These are phyloP conservation scores for Sitophilus oryzae DNA, from an alignment of 1,140 invertebrate genomes.

Conservation along the genomic window DNA sequence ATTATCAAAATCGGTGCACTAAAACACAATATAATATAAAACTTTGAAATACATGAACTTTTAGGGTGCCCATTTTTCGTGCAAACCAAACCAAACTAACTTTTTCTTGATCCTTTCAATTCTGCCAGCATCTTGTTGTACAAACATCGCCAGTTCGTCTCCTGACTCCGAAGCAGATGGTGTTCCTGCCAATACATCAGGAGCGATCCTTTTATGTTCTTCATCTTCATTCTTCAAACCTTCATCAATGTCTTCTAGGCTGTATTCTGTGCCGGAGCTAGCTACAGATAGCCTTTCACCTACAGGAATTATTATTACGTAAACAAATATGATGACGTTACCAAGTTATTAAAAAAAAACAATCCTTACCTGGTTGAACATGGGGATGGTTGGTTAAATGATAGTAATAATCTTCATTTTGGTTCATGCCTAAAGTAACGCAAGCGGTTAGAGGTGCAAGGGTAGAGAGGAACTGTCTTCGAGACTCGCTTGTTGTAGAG, in stretches of 20 bases:
- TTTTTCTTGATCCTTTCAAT: slow-evolving; percentile 75
- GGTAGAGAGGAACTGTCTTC: slow-evolving; percentile 69
- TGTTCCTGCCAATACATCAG: slow-evolving; percentile 72
- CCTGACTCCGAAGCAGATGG: slow-evolving; percentile 46
- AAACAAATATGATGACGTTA: too few relatives aligned
- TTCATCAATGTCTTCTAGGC: slow-evolving; percentile 61
- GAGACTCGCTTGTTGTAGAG: slow-evolving; percentile 45
- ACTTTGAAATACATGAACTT: too few relatives aligned
- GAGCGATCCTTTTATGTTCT: slow-evolving; percentile 50
- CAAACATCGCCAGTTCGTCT: slow-evolving; percentile 77
- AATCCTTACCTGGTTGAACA: slow-evolving; percentile 17
- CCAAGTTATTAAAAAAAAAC: too few relatives aligned
- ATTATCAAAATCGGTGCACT: too few relatives aligned
- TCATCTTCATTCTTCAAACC: slow-evolving; percentile 47
- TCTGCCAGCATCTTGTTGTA: slow-evolving; percentile 71
- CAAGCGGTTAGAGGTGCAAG: slow-evolving; percentile 68
- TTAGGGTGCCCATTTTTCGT: slow-evolving; percentile 28
- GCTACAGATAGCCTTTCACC: slow-evolving; percentile 48
- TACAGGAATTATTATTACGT: too few relatives aligned
- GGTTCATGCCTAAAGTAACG: slow-evolving; percentile 55
- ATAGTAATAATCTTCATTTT: slow-evolving; percentile 61
- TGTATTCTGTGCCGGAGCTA: slow-evolving; percentile 53
- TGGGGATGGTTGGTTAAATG: slow-evolving; percentile 43
- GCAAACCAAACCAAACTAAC: too few relatives aligned
- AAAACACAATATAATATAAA: too few relatives aligned